Evolutionary conservation across 2,797 vertebrate species (phyloP).

Genomic region (Pangasius djambal): DNA sequence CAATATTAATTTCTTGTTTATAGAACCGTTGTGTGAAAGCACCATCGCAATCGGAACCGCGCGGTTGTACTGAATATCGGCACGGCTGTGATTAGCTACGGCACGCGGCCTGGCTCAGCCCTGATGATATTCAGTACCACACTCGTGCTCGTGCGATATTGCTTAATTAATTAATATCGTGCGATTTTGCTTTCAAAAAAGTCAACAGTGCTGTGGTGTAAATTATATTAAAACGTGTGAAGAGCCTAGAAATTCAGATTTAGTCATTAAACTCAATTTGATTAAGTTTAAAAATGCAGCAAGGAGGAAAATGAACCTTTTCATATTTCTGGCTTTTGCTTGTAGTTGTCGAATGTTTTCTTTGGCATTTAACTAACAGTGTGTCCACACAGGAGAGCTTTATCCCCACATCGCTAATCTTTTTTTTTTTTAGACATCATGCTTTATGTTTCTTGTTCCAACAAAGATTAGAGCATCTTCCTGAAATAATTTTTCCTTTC

Average conservation of each 20-base stretch:
- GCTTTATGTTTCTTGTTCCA: not conserved
- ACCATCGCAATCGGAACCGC: no score
- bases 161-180: not conserved
- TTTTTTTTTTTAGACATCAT: not conserved
- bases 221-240: not conserved
- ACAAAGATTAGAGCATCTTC: conserved; percentile 2
- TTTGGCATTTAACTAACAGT: not conserved
- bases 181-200: not conserved
- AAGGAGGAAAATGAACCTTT: not conserved
- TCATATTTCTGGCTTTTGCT: not conserved
- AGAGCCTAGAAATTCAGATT: not conserved
- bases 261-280: not conserved
- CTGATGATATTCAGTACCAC: not conserved
- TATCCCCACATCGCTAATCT: not conserved
- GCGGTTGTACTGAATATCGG: not conserved
- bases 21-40: no score
- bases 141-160: not conserved
- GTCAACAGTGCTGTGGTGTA: no score
- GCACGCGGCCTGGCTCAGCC: no score
- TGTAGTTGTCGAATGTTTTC: not conserved
- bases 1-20: not conserved
- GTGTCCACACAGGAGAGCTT: not conserved
- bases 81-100: not conserved
- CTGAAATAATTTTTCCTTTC: not conserved
- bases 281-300: not conserved